Evolutionary conservation across 2,797 vertebrate genomes (phyloP), one percentile per base, ranked within the genome.

Genomic region (Pantherophis vulpinus): DNA sequence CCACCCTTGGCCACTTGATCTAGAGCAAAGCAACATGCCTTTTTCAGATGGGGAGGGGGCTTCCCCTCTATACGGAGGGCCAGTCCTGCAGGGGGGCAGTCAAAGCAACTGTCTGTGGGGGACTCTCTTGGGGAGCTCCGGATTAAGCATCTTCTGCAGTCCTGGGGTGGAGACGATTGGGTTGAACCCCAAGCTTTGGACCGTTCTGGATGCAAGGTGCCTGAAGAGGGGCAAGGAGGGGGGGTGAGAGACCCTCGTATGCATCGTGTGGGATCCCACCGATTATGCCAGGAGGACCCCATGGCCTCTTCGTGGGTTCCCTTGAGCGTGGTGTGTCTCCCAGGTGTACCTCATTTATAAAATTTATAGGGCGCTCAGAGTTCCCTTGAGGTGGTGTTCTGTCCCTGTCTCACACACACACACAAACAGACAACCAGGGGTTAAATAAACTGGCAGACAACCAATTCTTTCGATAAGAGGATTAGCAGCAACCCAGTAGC

Each of bases 261-360:
- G 63, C 12, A 2, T 70, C n/a, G 2, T 2, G 5, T 32, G 66
- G 2, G 13, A 32, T 16, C 66, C n/a, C n/a, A 16, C 29, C 14
- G 5, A 70, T 74, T 74, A 16, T 0, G 2, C n/a, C 66, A 3
- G 6, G n/a, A 8, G 16, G 66, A 74, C n/a, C 16, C 14, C 29
- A 32, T 0, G 66, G 10, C 25, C 10, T 61, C 25, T 61, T 16
- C 0, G 63, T 14, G 29, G 29, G 13, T n/a, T 32, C 13, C n/a
- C 63, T 70, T 32, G 66, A 16, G 13, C 6, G 1, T 18, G n/a
- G n/a, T 2, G 29, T 70, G n/a, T n/a, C 29, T 16, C 66, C n/a
- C n/a, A n/a, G 63, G 16, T 3, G 9, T 61, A 10, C 10, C 61
- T 29, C 5, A 12, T 12, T 12, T 29, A 29, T 13, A 63, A 63